Percentiles rank a stretch among this genome's conserved stretches.
These are phyloP conservation scores for Tupiocoris notatus DNA, from an alignment of 2,888 invertebrate species.

Conservation along the genomic window DNA sequence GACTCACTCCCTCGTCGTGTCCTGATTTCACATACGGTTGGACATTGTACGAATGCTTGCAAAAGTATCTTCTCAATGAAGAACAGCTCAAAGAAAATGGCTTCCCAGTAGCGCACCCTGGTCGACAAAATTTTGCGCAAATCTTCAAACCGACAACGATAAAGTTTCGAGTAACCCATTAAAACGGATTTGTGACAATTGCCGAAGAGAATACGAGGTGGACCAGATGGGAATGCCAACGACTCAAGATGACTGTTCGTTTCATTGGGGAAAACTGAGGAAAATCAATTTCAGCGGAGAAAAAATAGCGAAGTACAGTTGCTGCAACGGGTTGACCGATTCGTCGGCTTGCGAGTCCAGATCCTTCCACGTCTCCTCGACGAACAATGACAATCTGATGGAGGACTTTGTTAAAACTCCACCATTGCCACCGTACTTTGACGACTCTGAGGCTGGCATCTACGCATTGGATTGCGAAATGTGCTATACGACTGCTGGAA, in stretches of 20 bases:
- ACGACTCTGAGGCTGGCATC: conserved; percentile 64
- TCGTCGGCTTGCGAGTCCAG: conserved; percentile 67
- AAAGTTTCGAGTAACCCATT: too few species aligned
- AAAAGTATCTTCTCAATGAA: conserved; percentile 39
- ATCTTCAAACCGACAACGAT: conserved; percentile 32
- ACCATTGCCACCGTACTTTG: conserved; percentile 53
- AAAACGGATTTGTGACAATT: conserved; percentile 77
- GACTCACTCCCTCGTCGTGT: neutral
- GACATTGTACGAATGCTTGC: conserved; percentile 44
- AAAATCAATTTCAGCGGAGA: neutral
- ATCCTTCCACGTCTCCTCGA: conserved; percentile 76
- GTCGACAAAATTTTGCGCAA: conserved; percentile 32
- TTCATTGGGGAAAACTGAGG: conserved; percentile 75
- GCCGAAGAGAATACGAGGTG: conserved; percentile 75
- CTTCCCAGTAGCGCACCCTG: conserved; percentile 31
- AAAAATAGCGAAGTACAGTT: conserved; percentile 10
- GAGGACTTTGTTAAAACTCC: conserved; percentile 69
- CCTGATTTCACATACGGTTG: conserved; percentile 24
- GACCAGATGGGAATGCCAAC: conserved; percentile 72
- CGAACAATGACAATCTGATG: conserved; percentile 69
- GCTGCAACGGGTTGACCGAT: conserved; percentile 41
- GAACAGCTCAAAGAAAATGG: conserved; percentile 40
- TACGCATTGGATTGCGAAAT: conserved; percentile 98
- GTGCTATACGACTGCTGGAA: conserved; percentile 83
- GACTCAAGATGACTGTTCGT: conserved; percentile 79